Conservation (phyloP, 35 echinoderm and acorn worm species). For the Ptychodera flava region DNA sequence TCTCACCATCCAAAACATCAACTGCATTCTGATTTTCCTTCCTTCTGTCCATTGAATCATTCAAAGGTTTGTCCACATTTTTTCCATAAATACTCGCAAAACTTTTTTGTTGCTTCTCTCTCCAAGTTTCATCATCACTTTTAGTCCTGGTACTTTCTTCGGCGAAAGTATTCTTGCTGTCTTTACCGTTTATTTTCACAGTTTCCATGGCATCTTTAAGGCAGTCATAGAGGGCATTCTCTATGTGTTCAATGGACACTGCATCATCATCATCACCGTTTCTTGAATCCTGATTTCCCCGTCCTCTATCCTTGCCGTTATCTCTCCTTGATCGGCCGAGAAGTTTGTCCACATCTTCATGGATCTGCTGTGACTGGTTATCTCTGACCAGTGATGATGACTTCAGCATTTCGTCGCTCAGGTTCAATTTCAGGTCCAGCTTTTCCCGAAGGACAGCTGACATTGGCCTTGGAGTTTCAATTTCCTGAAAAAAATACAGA, state of each 20-base stretch:
- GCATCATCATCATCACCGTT: background rate
- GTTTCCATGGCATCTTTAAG: conserved; percentile 51
- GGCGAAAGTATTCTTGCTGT: background rate
- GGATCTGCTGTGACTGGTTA: background rate
- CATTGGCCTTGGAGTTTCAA: background rate
- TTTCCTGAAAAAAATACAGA: background rate
- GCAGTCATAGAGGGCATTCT: conserved; percentile 48
- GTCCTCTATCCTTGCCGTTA: conserved; percentile 2
- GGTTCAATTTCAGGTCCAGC: background rate
- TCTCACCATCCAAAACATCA: no score
- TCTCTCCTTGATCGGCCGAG: conserved; percentile 19
- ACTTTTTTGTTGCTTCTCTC: background rate
- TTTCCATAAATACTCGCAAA: background rate
- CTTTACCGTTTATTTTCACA: conserved; percentile 24
- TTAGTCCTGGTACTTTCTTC: background rate
- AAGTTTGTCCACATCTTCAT: conserved; percentile 19
- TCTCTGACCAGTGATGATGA: background rate
- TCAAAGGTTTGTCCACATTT: background rate
- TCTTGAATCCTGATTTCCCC: no score
- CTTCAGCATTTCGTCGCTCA: background rate
- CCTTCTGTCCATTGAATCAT: no score
- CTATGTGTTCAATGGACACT: background rate
- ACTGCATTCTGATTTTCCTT: no score
- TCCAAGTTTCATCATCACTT: background rate
- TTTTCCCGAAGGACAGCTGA: background rate